Evolutionary conservation across 2,888 invertebrate genomes (phyloP).

Genomic region (Ecdyonurus torrentis): DNA sequence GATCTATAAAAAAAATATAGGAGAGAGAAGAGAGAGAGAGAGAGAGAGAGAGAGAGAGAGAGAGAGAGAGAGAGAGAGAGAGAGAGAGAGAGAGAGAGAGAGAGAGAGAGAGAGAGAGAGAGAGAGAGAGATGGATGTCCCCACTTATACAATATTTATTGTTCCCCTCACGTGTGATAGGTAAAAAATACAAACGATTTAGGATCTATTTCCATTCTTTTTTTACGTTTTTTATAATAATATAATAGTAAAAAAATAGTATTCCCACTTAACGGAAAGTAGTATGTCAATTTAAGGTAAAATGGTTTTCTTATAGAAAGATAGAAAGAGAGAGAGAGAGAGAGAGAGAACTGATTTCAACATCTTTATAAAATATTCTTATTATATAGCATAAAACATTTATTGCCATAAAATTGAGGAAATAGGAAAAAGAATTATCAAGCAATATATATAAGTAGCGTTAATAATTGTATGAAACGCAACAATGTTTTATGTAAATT

Average conservation of each 20-base stretch:
- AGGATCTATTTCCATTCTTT: background rate
- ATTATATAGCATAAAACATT: too few species aligned
- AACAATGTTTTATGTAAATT: background rate
- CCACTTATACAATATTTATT: background rate
- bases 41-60: background rate
- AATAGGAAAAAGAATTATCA: background rate
- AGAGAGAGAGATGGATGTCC: background rate
- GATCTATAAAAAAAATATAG: too few species aligned
- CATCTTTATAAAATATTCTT: background rate
- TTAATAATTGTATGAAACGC: background rate
- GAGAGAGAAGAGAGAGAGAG: too few species aligned
- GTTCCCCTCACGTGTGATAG: background rate
- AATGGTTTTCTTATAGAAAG: background rate
- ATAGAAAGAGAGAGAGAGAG: background rate
- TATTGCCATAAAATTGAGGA: background rate
- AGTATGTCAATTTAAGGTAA: background rate
- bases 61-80: background rate
- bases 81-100: background rate
- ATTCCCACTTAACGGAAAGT: constrained; percentile 1
- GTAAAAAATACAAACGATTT: background rate
- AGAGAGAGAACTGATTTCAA: background rate
- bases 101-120: background rate
- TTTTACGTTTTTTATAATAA: background rate
- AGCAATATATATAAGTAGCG: too few species aligned
- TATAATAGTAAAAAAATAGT: background rate